Conservation (phyloP, 2,888 invertebrate genomes). For the Arge pagana region DNA sequence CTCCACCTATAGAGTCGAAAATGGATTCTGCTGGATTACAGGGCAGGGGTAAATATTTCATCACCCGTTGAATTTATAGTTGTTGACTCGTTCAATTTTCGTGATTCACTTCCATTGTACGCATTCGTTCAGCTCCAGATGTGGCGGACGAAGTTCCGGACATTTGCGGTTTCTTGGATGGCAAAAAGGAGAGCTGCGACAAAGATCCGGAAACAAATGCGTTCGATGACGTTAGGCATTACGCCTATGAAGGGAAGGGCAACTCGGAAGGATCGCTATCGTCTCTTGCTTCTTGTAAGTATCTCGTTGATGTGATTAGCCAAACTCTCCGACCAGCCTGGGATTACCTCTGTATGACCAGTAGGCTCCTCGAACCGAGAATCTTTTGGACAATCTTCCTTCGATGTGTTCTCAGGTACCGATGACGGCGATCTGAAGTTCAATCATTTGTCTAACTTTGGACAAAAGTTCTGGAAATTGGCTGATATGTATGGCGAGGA, state of each 20-base stretch:
- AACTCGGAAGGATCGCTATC: slow-evolving; percentile 90
- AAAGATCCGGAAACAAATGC: slow-evolving; percentile 90
- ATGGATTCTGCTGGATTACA: slow-evolving; percentile 55
- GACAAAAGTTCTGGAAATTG: slow-evolving; percentile 91
- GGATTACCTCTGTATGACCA: too few species aligned
- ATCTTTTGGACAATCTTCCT: slow-evolving; percentile 1
- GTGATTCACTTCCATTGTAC: not conserved
- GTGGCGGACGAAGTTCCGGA: slow-evolving; percentile 73
- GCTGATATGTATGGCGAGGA: slow-evolving; percentile 95
- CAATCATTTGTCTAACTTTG: slow-evolving; percentile 92
- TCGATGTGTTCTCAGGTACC: slow-evolving; percentile 64
- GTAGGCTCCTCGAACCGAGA: too few species aligned
- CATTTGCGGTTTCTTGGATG: slow-evolving; percentile 87
- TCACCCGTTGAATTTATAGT: not conserved
- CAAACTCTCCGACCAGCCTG: too few species aligned
- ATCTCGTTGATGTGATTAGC: too few species aligned
- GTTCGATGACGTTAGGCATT: slow-evolving; percentile 95
- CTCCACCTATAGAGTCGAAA: slow-evolving; percentile 62
- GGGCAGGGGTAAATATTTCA: slow-evolving; percentile 58
- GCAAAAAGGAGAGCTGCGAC: slow-evolving; percentile 88
- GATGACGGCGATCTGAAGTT: slow-evolving; percentile 93
- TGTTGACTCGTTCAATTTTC: not conserved
- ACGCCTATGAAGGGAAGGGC: slow-evolving; percentile 97
- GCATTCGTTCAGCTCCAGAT: slow-evolving; percentile 7
- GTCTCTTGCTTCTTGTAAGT: slow-evolving; percentile 84